These are phyloP conservation scores for Meriones psammophilus DNA, from an alignment of 2,797 vertebrate genomes.

Conservation along the genomic window DNA sequence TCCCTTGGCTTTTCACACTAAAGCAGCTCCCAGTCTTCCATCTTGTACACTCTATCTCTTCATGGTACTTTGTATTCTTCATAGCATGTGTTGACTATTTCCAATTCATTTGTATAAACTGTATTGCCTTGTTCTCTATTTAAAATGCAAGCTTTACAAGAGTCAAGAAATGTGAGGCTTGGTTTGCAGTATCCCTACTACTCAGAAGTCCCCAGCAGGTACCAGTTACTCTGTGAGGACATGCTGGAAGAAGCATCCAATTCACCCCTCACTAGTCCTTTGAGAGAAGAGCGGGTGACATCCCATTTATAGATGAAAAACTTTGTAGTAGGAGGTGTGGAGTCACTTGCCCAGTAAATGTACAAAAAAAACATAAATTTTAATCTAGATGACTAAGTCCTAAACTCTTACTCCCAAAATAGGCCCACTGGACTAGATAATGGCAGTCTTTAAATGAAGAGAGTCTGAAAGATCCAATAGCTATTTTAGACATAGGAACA, in stretches of 20 bases:
- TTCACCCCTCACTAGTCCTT: background rate
- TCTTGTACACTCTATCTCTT: background rate
- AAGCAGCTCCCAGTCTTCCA: background rate
- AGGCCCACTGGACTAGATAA: background rate
- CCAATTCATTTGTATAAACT: background rate
- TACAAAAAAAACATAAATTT: background rate
- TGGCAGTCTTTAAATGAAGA: background rate
- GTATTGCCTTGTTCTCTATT: background rate
- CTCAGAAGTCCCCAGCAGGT: background rate
- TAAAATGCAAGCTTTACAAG: background rate
- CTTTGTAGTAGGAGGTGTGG: background rate
- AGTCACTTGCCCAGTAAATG: background rate
- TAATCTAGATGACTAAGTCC: background rate
- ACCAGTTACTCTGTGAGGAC: background rate
- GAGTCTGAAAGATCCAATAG: background rate
- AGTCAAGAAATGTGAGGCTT: background rate
- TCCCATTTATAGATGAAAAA: background rate
- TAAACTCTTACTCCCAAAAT: background rate
- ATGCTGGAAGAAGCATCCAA: no score
- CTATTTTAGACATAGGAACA: fast-evolving
- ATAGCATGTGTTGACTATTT: background rate
- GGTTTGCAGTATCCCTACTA: background rate
- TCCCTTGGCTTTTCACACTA: background rate
- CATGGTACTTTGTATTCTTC: background rate
- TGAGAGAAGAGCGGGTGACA: background rate